Base-by-base conservation (phyloP, 30 jellyfish, hydroid and myxozoan species). In the Pelagia noctiluca region DNA sequence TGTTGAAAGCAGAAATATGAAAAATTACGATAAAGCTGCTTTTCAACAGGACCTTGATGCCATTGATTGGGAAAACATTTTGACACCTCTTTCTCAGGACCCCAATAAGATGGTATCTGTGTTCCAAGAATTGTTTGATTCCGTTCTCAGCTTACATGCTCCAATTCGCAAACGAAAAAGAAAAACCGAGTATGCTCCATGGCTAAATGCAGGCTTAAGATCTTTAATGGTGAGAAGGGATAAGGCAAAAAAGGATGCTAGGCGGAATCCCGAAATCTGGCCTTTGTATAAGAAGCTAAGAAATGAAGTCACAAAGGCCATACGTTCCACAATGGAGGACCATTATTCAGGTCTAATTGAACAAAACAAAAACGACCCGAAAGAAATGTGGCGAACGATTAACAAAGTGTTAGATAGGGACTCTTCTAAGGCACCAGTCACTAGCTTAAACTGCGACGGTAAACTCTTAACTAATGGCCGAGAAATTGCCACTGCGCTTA, bases 101-200 rank as follows among this genome's bases (percentile, higher is more conserved):
- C n/a, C n/a, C n/a, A n/a, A n/a, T n/a, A n/a, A n/a, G n/a, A n/a
- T n/a, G n/a, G n/a, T n/a, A n/a, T n/a, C 57, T 42, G 57, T 42
- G 57, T 42, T 42, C 57, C 57, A 42, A 42, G 16, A 16, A 42
- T 8, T 42, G 57, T 42, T 42, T 42, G 57, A 42, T 42, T 42
- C 57, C 57, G 57, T 42, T 42, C 57, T 42, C 57, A 26, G 35
- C 35, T n/a, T 60, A 60, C 72, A 60, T 60, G 72, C 72, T 60
- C 72, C 72, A 60, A n/a, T 60, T n/a, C 29, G 35, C 10, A 60
- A 60, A 60, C 57, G 57, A 42, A 42, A 42, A 42, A 42, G 57
- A 42, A 42, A 60, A 26, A 22, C 57, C 57, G 34, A 60, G 35
- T n/a, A 22, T 60, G 72, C 23, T n/a, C 72, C 23, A 22, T 60